phyloP scores from a whole-genome alignment of 2,888 invertebrate species.

The Trypoxylon attenuatum region DNA sequence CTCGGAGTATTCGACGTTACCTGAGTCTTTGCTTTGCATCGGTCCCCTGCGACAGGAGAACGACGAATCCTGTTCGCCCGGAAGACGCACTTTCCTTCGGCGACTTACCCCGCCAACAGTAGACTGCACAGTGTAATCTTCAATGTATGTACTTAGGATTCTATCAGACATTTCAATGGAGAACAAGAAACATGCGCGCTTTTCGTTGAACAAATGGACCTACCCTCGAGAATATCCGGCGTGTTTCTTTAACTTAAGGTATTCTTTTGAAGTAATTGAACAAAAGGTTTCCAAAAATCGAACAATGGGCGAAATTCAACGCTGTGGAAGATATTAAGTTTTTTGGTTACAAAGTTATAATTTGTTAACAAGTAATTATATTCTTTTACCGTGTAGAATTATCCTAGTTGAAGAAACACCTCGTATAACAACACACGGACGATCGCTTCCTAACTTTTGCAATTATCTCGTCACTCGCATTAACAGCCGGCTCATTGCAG shows the following conservation, averaged over 20 bases:
- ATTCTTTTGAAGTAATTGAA: no score
- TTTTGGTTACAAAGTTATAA: no score
- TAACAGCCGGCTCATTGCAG: conserved; percentile 7
- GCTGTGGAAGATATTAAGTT: no score
- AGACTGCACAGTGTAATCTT: conserved; percentile 14
- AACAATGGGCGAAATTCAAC: no score
- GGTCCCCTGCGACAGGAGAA: no score
- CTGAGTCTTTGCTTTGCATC: no score
- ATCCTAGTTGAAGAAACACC: no score
- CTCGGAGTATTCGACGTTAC: conserved; percentile 36
- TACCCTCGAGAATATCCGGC: conserved; percentile 1
- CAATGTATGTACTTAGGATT: conserved; percentile 30
- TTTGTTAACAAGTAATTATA: no score
- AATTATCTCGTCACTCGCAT: conserved; percentile 30
- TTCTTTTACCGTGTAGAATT: no score
- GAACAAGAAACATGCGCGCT: conserved; percentile 15
- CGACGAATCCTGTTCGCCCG: background rate
- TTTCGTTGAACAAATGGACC: conserved; percentile 9
- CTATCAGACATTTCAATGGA: conserved; percentile 39
- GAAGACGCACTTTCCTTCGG: background rate
- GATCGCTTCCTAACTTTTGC: conserved; percentile 36
- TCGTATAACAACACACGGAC: background rate
- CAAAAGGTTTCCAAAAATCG: no score
- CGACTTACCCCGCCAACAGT: background rate
- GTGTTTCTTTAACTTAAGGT: no score